phyloP scores from a whole-genome alignment of 2,888 invertebrate genomes.

The Ypsolopha scabrella region DNA sequence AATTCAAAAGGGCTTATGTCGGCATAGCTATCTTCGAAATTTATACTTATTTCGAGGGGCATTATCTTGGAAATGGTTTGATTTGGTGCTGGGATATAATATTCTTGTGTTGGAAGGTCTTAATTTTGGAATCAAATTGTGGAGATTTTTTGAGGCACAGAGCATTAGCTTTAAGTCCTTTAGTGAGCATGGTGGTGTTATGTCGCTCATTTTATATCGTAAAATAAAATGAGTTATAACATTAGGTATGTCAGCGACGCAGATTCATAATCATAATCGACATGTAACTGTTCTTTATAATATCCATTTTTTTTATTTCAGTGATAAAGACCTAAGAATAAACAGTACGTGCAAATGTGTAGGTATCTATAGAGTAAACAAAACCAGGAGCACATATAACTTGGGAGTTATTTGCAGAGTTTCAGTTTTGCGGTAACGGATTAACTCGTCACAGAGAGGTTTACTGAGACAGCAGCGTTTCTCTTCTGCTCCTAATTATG shows the following conservation, averaged over 20 bases:
- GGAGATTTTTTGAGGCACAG: slow-evolving; percentile 6
- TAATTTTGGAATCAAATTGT: background rate
- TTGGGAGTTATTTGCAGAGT: slow-evolving; percentile 43
- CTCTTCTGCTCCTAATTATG: slow-evolving; percentile 12
- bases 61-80: background rate
- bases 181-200: slow-evolving; percentile 11
- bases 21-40: background rate
- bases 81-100: background rate
- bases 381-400: slow-evolving; percentile 12
- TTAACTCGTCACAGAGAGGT: slow-evolving; percentile 41
- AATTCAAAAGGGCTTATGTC: slow-evolving; percentile 10
- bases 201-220: too few species aligned
- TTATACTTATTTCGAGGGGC: background rate
- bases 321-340: too few species aligned
- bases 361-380: background rate
- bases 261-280: too few species aligned
- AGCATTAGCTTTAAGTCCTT: slow-evolving; percentile 20
- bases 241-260: too few species aligned
- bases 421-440: slow-evolving; percentile 52
- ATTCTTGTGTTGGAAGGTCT: background rate
- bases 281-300: too few species aligned
- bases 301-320: too few species aligned
- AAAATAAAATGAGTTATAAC: too few species aligned
- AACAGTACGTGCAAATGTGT: too few species aligned
- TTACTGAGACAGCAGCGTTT: slow-evolving; percentile 39